These are phyloP conservation scores for Porites evermanni DNA, from an alignment of 92 coral and sea anemone genomes.

Conservation along the genomic window DNA sequence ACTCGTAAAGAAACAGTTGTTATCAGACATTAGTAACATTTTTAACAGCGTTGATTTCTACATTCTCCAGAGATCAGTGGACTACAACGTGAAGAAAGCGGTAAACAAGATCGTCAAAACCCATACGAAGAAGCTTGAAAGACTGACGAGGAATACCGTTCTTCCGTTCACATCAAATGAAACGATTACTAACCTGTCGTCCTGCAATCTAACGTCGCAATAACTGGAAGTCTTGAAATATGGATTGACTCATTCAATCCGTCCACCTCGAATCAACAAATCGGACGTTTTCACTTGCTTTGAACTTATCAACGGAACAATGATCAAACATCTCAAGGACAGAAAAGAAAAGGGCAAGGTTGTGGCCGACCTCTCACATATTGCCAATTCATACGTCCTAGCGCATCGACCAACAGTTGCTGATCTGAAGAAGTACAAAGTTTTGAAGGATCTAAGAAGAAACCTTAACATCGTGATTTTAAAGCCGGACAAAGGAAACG, in stretches of 20 bases:
- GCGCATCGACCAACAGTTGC: neutral
- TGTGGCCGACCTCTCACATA: neutral
- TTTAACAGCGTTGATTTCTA: constrained; percentile 7
- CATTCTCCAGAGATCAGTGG: neutral
- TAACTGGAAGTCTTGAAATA: constrained; percentile 24
- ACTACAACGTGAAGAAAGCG: neutral
- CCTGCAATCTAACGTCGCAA: constrained; percentile 16
- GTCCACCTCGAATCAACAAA: neutral
- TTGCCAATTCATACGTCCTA: neutral
- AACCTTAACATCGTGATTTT: too few relatives aligned
- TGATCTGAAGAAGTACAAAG: neutral
- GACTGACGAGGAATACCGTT: constrained; percentile 4
- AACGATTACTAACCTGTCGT: constrained; percentile 26
- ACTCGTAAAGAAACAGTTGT: neutral
- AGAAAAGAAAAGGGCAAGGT: neutral
- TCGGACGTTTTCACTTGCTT: constrained; percentile 29
- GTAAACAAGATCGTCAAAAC: neutral
- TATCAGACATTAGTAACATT: neutral
- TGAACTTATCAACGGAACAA: constrained; percentile 1
- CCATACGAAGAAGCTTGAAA: constrained; percentile 11
- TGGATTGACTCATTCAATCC: constrained; percentile 19
- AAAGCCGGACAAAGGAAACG: too few relatives aligned
- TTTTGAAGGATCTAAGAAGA: neutral
- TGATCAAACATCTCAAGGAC: neutral
- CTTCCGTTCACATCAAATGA: constrained; percentile 19